phyloP scores from a whole-genome alignment of 92 coral and sea anemone species.

The Parazoanthus swiftii region DNA sequence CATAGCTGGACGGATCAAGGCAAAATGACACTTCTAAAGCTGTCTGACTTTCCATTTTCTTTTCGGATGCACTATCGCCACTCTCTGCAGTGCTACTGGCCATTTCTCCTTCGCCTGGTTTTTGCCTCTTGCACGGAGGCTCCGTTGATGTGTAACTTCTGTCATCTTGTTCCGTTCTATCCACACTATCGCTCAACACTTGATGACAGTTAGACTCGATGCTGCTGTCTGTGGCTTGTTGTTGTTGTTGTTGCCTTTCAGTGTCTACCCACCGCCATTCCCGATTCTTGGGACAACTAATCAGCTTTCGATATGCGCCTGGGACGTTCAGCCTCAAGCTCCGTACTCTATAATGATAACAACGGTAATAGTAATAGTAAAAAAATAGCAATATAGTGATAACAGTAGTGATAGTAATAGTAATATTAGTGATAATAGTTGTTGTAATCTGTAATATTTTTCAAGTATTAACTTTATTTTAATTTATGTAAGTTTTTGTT shows the following conservation, averaged over 20 bases:
- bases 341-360: constrained; percentile 46
- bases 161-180: background rate
- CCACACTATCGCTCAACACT: background rate
- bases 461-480: no score
- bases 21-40: constrained; percentile 67
- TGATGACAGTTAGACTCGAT: background rate
- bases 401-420: no score
- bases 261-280: constrained; percentile 47
- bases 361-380: background rate
- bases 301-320: constrained; percentile 80
- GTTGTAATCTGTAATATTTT: no score
- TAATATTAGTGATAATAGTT: no score
- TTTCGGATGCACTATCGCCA: constrained; percentile 12
- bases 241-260: background rate
- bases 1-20: constrained; percentile 74
- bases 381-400: no score
- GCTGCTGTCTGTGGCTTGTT: background rate
- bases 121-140: constrained; percentile 14
- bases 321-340: constrained; percentile 73
- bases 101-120: constrained; percentile 1
- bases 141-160: background rate
- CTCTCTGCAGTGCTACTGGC: background rate
- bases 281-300: constrained; percentile 61
- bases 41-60: background rate
- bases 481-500: no score